Evolutionary conservation across 2,113 vertebrate species (phyloP).

Genomic region (Peromyscus leucopus): DNA sequence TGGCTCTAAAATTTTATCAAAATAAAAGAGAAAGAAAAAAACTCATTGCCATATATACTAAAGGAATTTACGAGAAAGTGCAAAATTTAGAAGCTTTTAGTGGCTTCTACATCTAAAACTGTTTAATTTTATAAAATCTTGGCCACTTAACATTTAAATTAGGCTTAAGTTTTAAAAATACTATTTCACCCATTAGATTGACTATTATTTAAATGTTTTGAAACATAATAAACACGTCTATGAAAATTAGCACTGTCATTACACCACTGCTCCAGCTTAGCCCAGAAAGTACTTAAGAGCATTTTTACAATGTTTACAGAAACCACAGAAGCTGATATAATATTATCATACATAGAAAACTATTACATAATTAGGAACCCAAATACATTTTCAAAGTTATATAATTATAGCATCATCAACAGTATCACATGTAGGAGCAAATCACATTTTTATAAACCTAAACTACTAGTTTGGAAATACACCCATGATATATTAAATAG

Average conservation of each 20-base stretch:
- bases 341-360: not conserved
- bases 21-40: not conserved
- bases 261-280: not conserved
- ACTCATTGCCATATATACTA: not conserved
- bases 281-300: not conserved
- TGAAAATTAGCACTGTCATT: slow-evolving; percentile 47
- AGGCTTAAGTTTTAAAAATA: not conserved
- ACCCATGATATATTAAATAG: not conserved
- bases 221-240: not conserved
- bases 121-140: not conserved
- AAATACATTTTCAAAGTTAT: not conserved
- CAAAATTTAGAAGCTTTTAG: not conserved
- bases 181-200: slow-evolving; percentile 65
- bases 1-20: not conserved
- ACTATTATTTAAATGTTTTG: not conserved
- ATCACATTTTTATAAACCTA: not conserved
- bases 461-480: not conserved
- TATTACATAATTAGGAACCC: not conserved
- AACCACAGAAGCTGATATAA: not conserved
- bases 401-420: not conserved
- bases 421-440: not conserved
- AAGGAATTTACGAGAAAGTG: not conserved
- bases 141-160: not conserved
- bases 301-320: slow-evolving; percentile 7
- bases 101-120: not conserved